These are phyloP conservation scores for Pelosia muscerda DNA, from an alignment of 2,888 invertebrate genomes.

Conservation along the genomic window DNA sequence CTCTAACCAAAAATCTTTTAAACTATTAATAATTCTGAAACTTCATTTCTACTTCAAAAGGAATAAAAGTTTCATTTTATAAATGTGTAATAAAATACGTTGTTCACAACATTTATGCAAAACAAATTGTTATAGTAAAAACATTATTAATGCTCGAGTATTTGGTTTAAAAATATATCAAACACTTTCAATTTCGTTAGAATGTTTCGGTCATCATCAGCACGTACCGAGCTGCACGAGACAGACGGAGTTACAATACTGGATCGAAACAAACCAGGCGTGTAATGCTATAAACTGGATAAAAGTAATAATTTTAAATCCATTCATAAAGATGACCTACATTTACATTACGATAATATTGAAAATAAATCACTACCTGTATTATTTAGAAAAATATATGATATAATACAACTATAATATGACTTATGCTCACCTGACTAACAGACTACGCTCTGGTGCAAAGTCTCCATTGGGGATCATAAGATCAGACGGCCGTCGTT, in stretches of 20 bases:
- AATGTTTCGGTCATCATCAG: conserved; percentile 56
- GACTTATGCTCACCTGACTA: background rate
- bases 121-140: background rate
- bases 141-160: background rate
- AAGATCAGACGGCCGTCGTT: background rate
- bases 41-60: background rate
- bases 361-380: conserved; percentile 30
- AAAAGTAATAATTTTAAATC: conserved; percentile 65
- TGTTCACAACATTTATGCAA: background rate
- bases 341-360: conserved; percentile 30
- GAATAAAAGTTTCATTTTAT: background rate
- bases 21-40: background rate
- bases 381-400: conserved; percentile 15
- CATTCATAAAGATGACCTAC: conserved; percentile 49
- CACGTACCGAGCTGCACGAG: conserved; percentile 59
- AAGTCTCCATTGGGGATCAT: background rate
- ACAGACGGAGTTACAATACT: conserved; percentile 63
- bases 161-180: conserved; percentile 18
- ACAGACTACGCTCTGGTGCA: background rate
- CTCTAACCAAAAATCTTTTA: background rate
- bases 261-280: conserved; percentile 69
- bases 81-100: background rate
- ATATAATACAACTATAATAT: background rate
- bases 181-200: conserved; percentile 59
- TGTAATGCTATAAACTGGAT: conserved; percentile 73